These are phyloP conservation scores for Eristalis pertinax DNA, from an alignment of 2,888 invertebrate genomes.

Conservation along the genomic window DNA sequence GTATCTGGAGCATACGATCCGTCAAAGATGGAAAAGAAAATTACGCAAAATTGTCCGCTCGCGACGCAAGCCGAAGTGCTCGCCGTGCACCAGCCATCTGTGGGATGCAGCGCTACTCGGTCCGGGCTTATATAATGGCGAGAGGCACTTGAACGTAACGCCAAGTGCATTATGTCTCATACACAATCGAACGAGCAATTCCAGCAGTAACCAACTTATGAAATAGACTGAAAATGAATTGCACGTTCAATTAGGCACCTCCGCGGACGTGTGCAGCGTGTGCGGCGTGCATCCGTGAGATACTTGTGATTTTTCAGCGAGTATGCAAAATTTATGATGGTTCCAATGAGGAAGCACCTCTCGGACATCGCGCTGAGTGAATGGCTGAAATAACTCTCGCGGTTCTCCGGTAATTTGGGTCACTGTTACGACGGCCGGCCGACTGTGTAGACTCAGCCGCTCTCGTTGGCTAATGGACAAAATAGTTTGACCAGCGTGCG, in stretches of 20 bases:
- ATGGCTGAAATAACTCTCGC: conserved; percentile 54
- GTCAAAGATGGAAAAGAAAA: conserved; percentile 61
- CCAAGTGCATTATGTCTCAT: conserved; percentile 37
- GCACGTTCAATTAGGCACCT: conserved; percentile 67
- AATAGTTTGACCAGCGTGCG: conserved; percentile 52
- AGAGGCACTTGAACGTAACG: conserved; percentile 50
- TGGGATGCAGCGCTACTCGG: conserved; percentile 14
- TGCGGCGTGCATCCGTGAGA: conserved; percentile 23
- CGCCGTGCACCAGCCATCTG: conserved; percentile 19
- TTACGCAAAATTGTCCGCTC: conserved; percentile 56
- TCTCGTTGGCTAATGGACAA: conserved; percentile 70
- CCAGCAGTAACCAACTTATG: conserved; percentile 68
- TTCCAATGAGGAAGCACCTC: not conserved
- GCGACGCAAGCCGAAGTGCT: not conserved
- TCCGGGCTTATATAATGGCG: conserved; percentile 59
- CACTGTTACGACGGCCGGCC: conserved; percentile 62
- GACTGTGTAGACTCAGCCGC: conserved; percentile 54
- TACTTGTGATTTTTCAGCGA: conserved; percentile 7
- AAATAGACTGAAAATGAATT: conserved; percentile 66
- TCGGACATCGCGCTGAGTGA: conserved; percentile 5
- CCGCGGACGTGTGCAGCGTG: not conserved
- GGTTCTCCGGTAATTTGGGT: conserved; percentile 54
- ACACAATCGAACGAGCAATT: conserved; percentile 31
- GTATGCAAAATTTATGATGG: conserved; percentile 49
- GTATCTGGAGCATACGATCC: conserved; percentile 68